Conservation (phyloP, 2,888 invertebrate species). For the Spicauda simplicius region DNA sequence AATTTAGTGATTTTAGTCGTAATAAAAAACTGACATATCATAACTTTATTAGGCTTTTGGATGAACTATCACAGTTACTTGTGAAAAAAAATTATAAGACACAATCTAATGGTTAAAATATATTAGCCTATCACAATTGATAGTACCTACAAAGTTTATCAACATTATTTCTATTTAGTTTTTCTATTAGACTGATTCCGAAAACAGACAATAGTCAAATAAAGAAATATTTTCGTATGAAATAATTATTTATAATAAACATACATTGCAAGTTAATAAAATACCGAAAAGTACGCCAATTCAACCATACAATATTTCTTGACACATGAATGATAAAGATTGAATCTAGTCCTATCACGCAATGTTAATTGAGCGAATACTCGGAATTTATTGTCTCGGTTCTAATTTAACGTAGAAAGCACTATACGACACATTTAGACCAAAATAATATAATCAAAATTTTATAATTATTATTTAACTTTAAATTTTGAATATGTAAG, state of each 20-base stretch:
- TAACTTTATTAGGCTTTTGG: background rate
- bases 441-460: background rate
- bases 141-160: background rate
- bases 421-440: background rate
- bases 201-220: too few species aligned
- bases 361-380: slow-evolving; percentile 16
- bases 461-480: background rate
- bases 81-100: background rate
- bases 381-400: slow-evolving; percentile 14
- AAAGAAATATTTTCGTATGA: too few species aligned
- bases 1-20: background rate
- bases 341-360: slow-evolving; percentile 3
- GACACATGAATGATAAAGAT: slow-evolving; percentile 5
- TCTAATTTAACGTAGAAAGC: slow-evolving; percentile 13
- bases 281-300: background rate
- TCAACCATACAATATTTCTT: background rate
- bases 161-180: background rate
- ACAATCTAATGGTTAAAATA: too few species aligned
- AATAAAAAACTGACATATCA: background rate
- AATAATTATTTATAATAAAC: too few species aligned
- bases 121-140: background rate
- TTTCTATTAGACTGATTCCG: background rate
- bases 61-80: background rate
- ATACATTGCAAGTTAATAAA: too few species aligned
- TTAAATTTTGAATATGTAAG: too few species aligned